Percentiles rank a stretch among this genome's conserved stretches.
Evolutionary conservation across 2,797 vertebrate genomes (phyloP).

Genomic region (Sparus aurata): DNA sequence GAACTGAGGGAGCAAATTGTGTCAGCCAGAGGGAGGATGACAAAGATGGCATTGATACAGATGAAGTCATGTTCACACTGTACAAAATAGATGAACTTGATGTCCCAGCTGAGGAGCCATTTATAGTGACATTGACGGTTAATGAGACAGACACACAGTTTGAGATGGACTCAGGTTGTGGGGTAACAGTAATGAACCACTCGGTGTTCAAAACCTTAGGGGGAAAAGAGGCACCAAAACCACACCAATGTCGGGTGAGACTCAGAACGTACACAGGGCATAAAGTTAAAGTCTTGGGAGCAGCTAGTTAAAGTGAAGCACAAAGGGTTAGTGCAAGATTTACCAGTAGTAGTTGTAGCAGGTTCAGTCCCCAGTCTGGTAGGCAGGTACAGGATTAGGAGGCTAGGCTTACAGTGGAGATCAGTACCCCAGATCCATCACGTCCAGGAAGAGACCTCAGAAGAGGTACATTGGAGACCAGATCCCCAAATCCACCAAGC

Average conservation of each 20-base stretch:
- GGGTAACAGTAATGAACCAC: background rate
- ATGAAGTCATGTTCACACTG: background rate
- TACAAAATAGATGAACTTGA: background rate
- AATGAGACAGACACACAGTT: too few species aligned
- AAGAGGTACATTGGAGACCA: too few species aligned
- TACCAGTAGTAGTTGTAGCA: too few species aligned
- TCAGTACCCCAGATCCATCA: too few species aligned
- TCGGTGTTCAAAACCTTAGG: background rate
- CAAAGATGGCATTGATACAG: background rate
- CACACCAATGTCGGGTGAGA: background rate
- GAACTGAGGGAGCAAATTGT: background rate
- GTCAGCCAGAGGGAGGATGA: background rate
- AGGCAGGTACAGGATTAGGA: conserved; percentile 15
- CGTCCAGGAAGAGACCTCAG: too few species aligned
- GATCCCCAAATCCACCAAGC: too few species aligned
- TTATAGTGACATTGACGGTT: background rate
- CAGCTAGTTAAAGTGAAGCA: too few species aligned
- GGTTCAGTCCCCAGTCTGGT: too few species aligned
- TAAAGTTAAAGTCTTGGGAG: too few species aligned
- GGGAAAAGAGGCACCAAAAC: background rate
- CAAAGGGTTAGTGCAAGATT: too few species aligned
- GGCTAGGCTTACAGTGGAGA: conserved; percentile 18
- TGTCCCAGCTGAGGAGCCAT: background rate
- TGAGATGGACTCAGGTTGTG: conserved; percentile 1
- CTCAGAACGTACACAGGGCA: too few species aligned